Conservation (phyloP, 2,797 vertebrate species). For the Girardinus metallicus region DNA sequence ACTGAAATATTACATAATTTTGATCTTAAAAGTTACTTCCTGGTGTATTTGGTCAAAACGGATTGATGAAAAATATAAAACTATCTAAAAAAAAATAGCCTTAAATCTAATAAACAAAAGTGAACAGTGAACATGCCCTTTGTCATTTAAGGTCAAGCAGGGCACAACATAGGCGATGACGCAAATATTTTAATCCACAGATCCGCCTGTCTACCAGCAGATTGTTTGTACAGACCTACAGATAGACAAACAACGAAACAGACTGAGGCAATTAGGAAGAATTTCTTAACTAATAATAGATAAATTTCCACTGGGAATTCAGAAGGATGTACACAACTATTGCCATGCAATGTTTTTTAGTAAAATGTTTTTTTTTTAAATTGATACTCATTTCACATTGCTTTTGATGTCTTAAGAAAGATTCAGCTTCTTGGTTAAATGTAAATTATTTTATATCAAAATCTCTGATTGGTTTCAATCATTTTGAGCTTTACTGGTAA, state of each 20-base stretch:
- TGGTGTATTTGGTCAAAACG: neutral
- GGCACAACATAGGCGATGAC: neutral
- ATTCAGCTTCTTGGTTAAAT: neutral
- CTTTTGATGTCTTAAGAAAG: neutral
- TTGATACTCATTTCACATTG: neutral
- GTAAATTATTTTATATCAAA: neutral
- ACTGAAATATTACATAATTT: neutral
- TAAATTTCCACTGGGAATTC: neutral
- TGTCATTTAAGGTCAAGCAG: neutral
- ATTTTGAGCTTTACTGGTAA: neutral
- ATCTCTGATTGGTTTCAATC: neutral
- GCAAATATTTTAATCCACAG: neutral
- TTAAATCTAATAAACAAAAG: neutral
- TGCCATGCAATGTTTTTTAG: neutral
- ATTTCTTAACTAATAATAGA: neutral
- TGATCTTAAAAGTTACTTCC: neutral
- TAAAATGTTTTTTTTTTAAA: neutral
- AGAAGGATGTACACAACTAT: neutral
- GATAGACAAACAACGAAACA: neutral
- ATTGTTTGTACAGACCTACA: neutral
- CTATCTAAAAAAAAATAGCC: neutral
- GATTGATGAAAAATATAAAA: neutral
- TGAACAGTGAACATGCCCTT: neutral
- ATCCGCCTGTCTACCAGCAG: neutral
- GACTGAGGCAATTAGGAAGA: neutral